A percentile compares a stretch with the other conserved stretches of the same genome.
phyloP scores from a whole-genome alignment of 1,140 invertebrate genomes.

The Drosophila micromelanica region DNA sequence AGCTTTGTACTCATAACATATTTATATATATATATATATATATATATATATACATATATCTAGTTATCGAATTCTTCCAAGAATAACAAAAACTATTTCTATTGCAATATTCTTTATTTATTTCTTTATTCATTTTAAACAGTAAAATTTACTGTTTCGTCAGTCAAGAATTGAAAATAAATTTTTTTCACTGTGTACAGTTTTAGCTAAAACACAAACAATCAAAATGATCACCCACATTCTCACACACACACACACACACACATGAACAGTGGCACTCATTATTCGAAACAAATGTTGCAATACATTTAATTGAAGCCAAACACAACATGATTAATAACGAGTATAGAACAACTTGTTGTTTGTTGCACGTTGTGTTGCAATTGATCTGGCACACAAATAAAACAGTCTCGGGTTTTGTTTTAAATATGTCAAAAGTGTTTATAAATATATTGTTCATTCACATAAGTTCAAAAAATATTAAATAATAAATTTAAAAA shows the following conservation, averaged over 20 bases:
- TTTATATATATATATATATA: no score
- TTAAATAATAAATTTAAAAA: no score
- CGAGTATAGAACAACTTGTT: constrained; percentile 16
- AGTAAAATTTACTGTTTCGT: no score
- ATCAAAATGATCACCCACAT: constrained; percentile 12
- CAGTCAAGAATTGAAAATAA: background rate
- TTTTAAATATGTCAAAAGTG: background rate
- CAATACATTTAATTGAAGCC: constrained; percentile 38
- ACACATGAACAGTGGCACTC: constrained; percentile 25
- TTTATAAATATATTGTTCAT: no score
- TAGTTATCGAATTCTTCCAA: no score
- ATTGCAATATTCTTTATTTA: no score
- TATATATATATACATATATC: no score
- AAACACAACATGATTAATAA: constrained; percentile 3
- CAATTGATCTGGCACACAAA: background rate
- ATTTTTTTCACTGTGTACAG: no score
- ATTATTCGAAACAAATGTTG: constrained; percentile 40
- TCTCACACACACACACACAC: background rate
- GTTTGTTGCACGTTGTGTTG: background rate
- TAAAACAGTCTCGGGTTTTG: constrained; percentile 17
- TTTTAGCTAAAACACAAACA: constrained; percentile 14
- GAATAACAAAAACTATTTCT: no score
- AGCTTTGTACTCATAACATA: no score
- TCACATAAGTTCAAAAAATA: no score
- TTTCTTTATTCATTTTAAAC: no score